phyloP scores from a whole-genome alignment of 2,797 vertebrate species.

The Peromyscus aztecus region DNA sequence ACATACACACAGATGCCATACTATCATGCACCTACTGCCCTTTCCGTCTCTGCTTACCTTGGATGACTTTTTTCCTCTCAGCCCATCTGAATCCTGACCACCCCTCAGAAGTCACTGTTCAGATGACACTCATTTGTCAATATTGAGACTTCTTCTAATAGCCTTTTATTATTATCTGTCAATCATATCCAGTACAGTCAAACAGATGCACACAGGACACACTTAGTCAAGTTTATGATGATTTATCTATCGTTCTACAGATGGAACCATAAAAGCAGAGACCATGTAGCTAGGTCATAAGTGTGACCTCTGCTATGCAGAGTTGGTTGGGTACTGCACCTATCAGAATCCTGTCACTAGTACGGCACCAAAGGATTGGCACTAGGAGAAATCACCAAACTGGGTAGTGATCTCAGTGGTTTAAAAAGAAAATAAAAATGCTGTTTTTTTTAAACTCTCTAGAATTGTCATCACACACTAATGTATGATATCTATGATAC shows the following conservation, averaged over 20 bases:
- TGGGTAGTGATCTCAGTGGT: not conserved
- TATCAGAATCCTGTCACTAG: conserved; percentile 27
- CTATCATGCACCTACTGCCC: not conserved
- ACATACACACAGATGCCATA: not conserved
- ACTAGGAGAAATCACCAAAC: not conserved
- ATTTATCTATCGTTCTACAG: conserved; percentile 69
- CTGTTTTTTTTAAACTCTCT: not conserved
- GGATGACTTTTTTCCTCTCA: not conserved
- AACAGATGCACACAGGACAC: conserved; percentile 65
- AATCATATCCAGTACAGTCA: conserved; percentile 59
- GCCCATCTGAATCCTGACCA: not conserved
- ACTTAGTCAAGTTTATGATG: conserved; percentile 75
- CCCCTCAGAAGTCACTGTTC: not conserved
- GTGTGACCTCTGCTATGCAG: not conserved
- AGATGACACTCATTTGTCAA: conserved; percentile 42
- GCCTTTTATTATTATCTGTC: conserved; percentile 55
- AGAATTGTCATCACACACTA: not conserved
- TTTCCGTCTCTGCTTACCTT: not conserved
- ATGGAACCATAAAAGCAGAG: conserved; percentile 64
- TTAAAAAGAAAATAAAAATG: not conserved
- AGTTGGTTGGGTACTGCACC: not conserved
- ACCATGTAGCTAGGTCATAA: conserved; percentile 7
- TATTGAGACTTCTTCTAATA: not conserved
- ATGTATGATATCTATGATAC: not conserved
- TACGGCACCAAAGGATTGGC: not conserved